These are phyloP conservation scores for Trichechus manatus DNA, from an alignment of 2,113 vertebrate species.

Conservation along the genomic window DNA sequence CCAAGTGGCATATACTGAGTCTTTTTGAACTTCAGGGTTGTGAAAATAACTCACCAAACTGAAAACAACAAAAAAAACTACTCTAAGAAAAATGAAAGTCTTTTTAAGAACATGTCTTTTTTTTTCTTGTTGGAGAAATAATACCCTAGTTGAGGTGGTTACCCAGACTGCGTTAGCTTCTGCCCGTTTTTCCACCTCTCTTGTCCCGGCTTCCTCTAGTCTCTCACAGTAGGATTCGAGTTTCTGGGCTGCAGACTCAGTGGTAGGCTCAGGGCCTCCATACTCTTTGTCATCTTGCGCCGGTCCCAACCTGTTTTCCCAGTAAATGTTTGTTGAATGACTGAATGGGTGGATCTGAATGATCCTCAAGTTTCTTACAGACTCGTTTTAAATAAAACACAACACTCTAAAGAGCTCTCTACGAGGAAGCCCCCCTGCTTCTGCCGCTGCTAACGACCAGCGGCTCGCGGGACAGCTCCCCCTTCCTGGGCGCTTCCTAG, in stretches of 20 bases:
- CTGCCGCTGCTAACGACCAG: neutral
- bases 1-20: neutral
- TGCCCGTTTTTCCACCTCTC: too few relatives aligned
- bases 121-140: neutral
- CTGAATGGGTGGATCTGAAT: neutral
- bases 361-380: neutral
- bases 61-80: too few relatives aligned
- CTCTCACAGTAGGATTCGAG: neutral
- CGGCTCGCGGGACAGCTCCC: neutral
- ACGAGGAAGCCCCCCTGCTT: neutral
- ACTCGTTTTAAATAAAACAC: conserved; percentile 47
- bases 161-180: neutral
- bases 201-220: neutral
- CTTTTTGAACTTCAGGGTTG: neutral
- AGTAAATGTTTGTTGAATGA: accelerated
- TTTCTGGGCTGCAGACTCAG: too few relatives aligned
- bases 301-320: neutral
- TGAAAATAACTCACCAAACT: neutral
- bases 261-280: too few relatives aligned
- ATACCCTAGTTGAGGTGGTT: accelerated
- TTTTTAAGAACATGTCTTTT: neutral
- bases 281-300: too few relatives aligned
- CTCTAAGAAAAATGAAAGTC: neutral
- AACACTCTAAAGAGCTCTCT: neutral
- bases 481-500: neutral